Percentiles rank a stretch among this genome's conserved stretches.
Conservation (phyloP, 2,888 invertebrate genomes). For the Epinotia ramella region DNA sequence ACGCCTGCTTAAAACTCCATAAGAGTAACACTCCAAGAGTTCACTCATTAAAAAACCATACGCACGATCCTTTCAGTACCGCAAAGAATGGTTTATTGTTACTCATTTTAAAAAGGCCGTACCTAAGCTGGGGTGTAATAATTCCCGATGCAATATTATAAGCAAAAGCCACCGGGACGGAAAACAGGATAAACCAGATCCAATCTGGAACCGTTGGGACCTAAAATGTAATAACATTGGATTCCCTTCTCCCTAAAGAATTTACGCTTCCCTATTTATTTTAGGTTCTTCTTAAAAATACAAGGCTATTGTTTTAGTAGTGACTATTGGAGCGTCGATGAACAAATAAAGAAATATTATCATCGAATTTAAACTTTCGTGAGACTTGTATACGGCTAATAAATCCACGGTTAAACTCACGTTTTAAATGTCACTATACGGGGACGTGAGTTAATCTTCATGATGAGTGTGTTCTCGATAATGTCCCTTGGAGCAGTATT, state of each 20-base stretch:
- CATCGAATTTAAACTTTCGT: too few species aligned
- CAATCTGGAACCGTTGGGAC: conserved; percentile 49
- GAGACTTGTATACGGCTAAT: too few species aligned
- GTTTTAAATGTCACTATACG: too few species aligned
- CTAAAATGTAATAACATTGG: conserved; percentile 53
- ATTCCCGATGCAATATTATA: conserved; percentile 34
- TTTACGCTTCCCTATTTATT: conserved; percentile 29
- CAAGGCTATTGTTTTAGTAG: conserved; percentile 7
- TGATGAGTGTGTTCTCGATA: too few species aligned
- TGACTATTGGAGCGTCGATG: background rate
- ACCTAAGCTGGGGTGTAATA: conserved; percentile 23
- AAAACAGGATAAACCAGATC: conserved; percentile 37
- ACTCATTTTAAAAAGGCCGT: conserved; percentile 1
- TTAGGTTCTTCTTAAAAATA: conserved; percentile 13
- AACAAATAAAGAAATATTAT: background rate
- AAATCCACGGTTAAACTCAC: too few species aligned
- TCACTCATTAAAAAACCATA: conserved; percentile 4
- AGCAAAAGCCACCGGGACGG: conserved; percentile 11
- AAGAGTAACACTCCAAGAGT: background rate
- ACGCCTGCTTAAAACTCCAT: background rate
- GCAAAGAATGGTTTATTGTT: conserved; percentile 8
- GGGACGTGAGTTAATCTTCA: too few species aligned
- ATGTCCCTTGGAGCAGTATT: too few species aligned
- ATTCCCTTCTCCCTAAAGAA: conserved; percentile 46
- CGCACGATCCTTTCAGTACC: background rate